phyloP scores from a whole-genome alignment of 2,888 invertebrate genomes.

The Monoplex corrugatus region DNA sequence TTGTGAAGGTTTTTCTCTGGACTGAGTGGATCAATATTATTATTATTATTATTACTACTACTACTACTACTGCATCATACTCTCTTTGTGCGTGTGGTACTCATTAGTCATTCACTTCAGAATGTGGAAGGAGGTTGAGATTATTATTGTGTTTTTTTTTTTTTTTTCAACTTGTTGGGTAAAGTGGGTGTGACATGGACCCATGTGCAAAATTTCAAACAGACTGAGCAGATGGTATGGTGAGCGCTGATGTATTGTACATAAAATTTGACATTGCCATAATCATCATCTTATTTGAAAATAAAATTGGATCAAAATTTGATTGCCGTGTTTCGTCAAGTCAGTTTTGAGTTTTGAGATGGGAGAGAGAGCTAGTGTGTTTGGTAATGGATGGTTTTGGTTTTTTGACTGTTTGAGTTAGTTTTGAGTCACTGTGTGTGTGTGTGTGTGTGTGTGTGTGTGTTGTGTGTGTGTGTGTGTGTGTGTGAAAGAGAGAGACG shows the following conservation, averaged over 20 bases:
- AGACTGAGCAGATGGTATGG: background rate
- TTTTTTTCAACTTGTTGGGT: too few relatives aligned
- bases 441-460: slow-evolving; percentile 5
- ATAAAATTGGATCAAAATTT: slow-evolving; percentile 33
- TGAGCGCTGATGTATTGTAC: slow-evolving; percentile 25
- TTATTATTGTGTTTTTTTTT: too few relatives aligned
- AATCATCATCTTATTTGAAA: slow-evolving; percentile 29
- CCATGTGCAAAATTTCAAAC: background rate
- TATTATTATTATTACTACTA: too few relatives aligned
- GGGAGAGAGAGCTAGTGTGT: too few relatives aligned
- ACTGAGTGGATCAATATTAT: slow-evolving; percentile 16
- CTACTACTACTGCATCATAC: background rate
- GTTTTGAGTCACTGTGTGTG: background rate
- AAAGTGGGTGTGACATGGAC: background rate
- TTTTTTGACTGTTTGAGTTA: too few relatives aligned
- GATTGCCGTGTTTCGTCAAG: too few relatives aligned
- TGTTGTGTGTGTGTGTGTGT: background rate
- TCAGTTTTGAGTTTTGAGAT: too few relatives aligned
- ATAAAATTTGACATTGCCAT: slow-evolving; percentile 33
- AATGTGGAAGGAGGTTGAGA: background rate
- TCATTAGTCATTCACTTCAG: background rate
- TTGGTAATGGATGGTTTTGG: too few relatives aligned
- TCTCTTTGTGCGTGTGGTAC: background rate
- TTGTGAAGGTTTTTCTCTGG: background rate
- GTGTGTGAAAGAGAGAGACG: too few relatives aligned